phyloP scores from a whole-genome alignment of 2,113 vertebrate genomes.

The Equus przewalskii region DNA sequence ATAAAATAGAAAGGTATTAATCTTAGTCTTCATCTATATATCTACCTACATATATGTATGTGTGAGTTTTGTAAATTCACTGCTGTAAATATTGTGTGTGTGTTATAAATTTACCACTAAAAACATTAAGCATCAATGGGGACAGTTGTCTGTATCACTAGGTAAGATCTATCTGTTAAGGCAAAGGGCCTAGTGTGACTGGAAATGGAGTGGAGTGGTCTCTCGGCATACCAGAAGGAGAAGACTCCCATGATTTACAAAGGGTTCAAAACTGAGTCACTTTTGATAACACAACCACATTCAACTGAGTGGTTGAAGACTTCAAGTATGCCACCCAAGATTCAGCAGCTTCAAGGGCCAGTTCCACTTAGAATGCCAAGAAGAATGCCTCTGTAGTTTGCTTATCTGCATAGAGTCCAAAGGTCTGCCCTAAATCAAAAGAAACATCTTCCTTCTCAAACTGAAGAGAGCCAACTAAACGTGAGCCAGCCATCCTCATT shows the following conservation, averaged over 20 bases:
- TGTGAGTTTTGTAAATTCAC: background rate
- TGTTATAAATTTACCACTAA: background rate
- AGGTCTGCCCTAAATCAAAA: background rate
- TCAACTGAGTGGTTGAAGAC: background rate
- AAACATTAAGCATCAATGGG: background rate
- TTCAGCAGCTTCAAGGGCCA: background rate
- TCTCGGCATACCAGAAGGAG: background rate
- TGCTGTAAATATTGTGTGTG: background rate
- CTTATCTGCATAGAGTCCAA: background rate
- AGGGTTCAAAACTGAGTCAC: background rate
- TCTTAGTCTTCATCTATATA: background rate
- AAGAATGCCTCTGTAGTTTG: background rate
- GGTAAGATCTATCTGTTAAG: background rate
- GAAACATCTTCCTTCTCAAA: background rate
- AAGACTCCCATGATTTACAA: background rate
- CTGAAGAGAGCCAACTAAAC: background rate
- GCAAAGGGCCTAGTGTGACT: background rate
- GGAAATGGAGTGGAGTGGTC: background rate
- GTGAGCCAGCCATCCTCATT: background rate
- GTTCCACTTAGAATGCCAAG: background rate
- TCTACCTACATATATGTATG: background rate
- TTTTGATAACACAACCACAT: background rate
- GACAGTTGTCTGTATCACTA: background rate
- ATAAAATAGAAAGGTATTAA: background rate
- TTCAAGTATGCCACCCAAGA: background rate